These are phyloP conservation scores for Cremastobaeus sp. DNA, from an alignment of 2,888 invertebrate genomes.

Conservation along the genomic window DNA sequence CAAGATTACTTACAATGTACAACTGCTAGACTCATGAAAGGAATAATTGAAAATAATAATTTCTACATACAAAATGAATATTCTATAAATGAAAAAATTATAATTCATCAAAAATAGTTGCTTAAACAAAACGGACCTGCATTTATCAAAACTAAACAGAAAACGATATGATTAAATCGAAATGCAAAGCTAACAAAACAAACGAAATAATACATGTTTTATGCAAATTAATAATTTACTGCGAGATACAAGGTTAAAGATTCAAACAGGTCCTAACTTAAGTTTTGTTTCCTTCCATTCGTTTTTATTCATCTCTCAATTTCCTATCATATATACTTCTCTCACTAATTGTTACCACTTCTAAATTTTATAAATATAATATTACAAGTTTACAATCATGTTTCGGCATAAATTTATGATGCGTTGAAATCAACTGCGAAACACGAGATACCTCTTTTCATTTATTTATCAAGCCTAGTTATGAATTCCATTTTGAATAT, in stretches of 20 bases:
- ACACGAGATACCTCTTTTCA: conserved; percentile 46
- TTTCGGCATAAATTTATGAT: conserved; percentile 51
- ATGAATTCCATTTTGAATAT: conserved; percentile 45
- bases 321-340: conserved; percentile 51
- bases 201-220: too few species aligned
- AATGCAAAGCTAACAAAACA: too few species aligned
- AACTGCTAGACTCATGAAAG: too few species aligned
- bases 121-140: conserved; percentile 63
- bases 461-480: conserved; percentile 50
- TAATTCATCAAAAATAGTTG: too few species aligned
- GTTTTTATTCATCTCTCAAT: conserved; percentile 51
- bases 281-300: conserved; percentile 48
- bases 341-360: conserved; percentile 43
- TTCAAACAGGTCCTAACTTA: conserved; percentile 38
- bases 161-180: too few species aligned
- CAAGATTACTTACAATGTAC: too few species aligned
- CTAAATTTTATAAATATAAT: conserved; percentile 55
- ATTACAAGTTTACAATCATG: conserved; percentile 57
- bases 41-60: too few species aligned
- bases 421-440: conserved; percentile 53
- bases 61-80: too few species aligned
- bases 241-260: conserved; percentile 43
- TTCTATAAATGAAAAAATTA: too few species aligned
- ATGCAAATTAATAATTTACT: conserved; percentile 38
- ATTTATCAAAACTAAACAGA: conserved; percentile 20